Percentiles rank a stretch among this genome's conserved stretches.
These are phyloP conservation scores for Schizotus pectinicornis DNA, from an alignment of 2,888 invertebrate species.

Conservation along the genomic window DNA sequence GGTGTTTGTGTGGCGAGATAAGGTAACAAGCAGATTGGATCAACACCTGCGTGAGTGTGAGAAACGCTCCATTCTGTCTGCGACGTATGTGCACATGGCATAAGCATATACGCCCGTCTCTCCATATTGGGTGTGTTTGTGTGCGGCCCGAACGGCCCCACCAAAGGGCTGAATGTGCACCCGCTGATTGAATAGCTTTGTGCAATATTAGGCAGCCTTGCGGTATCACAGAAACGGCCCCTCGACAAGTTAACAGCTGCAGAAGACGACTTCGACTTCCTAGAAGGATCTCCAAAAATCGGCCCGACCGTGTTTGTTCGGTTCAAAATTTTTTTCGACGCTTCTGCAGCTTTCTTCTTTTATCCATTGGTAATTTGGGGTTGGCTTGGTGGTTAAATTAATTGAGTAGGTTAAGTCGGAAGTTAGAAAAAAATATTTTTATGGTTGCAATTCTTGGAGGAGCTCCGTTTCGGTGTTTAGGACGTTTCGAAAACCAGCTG, in stretches of 20 bases:
- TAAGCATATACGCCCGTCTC: conserved; percentile 3
- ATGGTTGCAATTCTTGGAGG: background rate
- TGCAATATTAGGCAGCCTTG: conserved; percentile 43
- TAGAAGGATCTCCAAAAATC: conserved; percentile 16
- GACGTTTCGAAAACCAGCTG: conserved; percentile 41
- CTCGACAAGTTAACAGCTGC: conserved; percentile 21
- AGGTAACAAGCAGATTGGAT: conserved; percentile 52
- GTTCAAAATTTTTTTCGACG: too few relatives aligned
- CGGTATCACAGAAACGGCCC: conserved; percentile 38
- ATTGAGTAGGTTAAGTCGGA: too few relatives aligned
- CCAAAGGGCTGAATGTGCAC: conserved; percentile 34
- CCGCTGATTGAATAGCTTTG: conserved; percentile 40
- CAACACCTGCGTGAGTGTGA: conserved; percentile 54
- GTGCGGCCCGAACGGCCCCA: conserved; percentile 14
- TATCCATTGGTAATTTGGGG: too few relatives aligned
- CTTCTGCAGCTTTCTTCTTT: too few relatives aligned
- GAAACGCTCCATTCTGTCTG: conserved; percentile 37
- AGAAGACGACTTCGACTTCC: conserved; percentile 22
- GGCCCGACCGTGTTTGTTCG: background rate
- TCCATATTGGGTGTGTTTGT: conserved; percentile 2
- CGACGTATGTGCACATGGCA: conserved; percentile 20
- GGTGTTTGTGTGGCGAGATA: conserved; percentile 52
- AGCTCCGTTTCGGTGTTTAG: conserved; percentile 38
- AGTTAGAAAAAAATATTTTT: background rate
- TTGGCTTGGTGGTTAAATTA: too few relatives aligned